Evolutionary conservation across 2,797 vertebrate species (phyloP).

Genomic region (Chelidonichthys spinosus): DNA sequence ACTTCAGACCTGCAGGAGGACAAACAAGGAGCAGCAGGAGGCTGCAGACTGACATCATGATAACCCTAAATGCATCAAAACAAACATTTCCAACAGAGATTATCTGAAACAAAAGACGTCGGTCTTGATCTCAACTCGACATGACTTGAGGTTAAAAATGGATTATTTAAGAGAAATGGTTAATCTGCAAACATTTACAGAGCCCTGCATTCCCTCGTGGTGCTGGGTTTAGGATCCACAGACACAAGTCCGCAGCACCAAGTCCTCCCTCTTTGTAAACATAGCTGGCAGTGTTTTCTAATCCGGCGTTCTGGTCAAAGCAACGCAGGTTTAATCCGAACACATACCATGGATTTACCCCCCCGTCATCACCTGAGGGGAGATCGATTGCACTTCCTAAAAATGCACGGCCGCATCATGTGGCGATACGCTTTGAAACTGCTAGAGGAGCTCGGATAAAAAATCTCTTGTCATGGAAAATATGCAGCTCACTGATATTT

Average conservation of each 20-base stretch:
- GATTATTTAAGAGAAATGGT: constrained; percentile 85
- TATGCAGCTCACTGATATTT: constrained; percentile 97
- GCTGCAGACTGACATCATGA: constrained; percentile 28
- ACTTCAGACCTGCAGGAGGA: background rate
- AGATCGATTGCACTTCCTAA: constrained; percentile 76
- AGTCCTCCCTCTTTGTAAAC: constrained; percentile 71
- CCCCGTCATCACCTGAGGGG: constrained; percentile 69
- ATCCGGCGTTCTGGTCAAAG: constrained; percentile 34
- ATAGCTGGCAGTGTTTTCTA: constrained; percentile 49
- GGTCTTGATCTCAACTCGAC: constrained; percentile 76
- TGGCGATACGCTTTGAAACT: constrained; percentile 77
- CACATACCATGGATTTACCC: constrained; percentile 39
- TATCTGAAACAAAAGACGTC: constrained; percentile 63
- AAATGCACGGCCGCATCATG: constrained; percentile 60
- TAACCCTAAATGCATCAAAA: constrained; percentile 32
- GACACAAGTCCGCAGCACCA: constrained; percentile 41
- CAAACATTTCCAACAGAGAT: constrained; percentile 53
- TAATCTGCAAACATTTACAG: constrained; percentile 92
- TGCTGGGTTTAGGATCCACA: constrained; percentile 73
- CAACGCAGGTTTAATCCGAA: constrained; percentile 36
- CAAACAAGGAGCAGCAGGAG: background rate
- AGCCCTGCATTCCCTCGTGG: constrained; percentile 77
- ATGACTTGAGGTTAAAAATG: constrained; percentile 78
- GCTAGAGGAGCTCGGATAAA: constrained; percentile 86
- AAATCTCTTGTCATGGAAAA: constrained; percentile 96